Evolutionary conservation across 2,888 invertebrate genomes (phyloP).

Genomic region (Cerastis leucographa): DNA sequence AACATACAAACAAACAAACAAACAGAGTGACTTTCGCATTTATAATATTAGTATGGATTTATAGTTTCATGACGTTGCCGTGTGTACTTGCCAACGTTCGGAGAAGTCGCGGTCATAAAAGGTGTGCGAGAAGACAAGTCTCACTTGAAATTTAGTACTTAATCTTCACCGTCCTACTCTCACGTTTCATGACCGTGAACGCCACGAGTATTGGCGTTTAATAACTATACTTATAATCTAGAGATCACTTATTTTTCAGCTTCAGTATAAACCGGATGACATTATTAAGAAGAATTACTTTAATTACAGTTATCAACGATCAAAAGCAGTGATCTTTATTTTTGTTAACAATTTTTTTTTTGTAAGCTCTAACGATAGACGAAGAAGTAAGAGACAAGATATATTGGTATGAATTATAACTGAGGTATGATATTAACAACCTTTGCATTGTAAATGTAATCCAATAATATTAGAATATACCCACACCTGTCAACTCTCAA

Average conservation of each 20-base stretch:
- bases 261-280: slow-evolving; percentile 27
- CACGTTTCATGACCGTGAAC: not conserved
- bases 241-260: slow-evolving; percentile 33
- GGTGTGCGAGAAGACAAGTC: not conserved
- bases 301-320: slow-evolving; percentile 4
- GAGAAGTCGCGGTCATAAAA: slow-evolving; percentile 1
- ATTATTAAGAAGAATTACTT: slow-evolving; percentile 16
- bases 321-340: not conserved
- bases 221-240: slow-evolving; percentile 24
- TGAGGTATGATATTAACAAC: slow-evolving; percentile 12
- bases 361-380: not conserved
- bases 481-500: not conserved
- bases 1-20: too few species aligned
- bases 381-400: not conserved
- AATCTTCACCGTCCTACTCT: not conserved
- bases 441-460: not conserved
- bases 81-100: not conserved
- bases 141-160: not conserved
- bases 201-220: not conserved
- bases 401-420: not conserved
- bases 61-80: too few species aligned
- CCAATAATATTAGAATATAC: not conserved
- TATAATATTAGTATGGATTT: too few species aligned
- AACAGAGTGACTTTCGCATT: too few species aligned
- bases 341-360: too few species aligned